Base-by-base conservation (phyloP, 1,140 invertebrate genomes). In the Dryas iulia region DNA sequence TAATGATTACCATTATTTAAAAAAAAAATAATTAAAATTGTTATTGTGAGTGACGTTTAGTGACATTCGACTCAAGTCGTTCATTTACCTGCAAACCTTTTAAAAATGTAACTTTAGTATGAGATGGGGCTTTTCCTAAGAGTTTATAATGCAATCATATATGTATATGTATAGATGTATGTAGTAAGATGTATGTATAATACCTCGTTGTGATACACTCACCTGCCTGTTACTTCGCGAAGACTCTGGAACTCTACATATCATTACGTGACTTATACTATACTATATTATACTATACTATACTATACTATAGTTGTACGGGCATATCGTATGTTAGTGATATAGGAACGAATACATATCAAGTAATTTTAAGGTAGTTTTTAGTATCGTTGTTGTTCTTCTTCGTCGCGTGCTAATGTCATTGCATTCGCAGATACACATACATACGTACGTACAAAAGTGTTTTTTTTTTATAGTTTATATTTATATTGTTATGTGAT, bases 321-420 rank as follows among this genome's bases (percentile, higher is more conserved):
- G 47, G 72, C 71, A 74, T 74, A 78, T 77, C 72, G 67, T 69
- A 71, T 53, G 56, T 71, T 79, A 81, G 77, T 79, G 73, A 74
- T 57, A 47, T 58, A 77, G 73, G 75, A 81, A 81, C 69, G 54
- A 67, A 83, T 76, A 87, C 83, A 84, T 87, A 86, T 87, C 83
- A 84, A 47, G 72, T 82, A 82, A 72, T 62, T 78, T 53, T 88
- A 87, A 87, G 82, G 81, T 90, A 88, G 86, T 61, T 69, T 60
- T 77, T 87, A 87, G 82, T 73, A 78, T 86, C 74, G 83, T 90
- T 88, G 84, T 88, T 90, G 87, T 87, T 88, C 81, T 87, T 81
- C 80, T 76, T 68, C 73, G 78, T 66, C 72, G 73, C 79, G 77
- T 79, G 69, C 76, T 81, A 54, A 72, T 60, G 61, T 54, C 60